These are phyloP conservation scores for Aproaerema taeniolella DNA, from an alignment of 2,888 invertebrate genomes.

Conservation along the genomic window DNA sequence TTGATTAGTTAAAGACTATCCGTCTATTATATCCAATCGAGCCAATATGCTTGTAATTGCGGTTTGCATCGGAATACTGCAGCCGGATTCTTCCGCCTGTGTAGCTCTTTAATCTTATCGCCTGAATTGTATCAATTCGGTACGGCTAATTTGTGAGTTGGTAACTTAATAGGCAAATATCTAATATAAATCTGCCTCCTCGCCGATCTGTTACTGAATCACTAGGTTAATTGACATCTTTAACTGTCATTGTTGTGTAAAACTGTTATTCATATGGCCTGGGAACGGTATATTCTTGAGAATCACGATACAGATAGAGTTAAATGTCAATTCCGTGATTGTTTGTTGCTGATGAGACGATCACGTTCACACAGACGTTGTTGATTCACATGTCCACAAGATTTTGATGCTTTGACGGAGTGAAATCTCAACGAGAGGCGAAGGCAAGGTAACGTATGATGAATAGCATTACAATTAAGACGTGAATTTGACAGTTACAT, in stretches of 20 bases:
- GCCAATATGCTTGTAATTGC: constrained; percentile 28
- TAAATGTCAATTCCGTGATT: constrained; percentile 25
- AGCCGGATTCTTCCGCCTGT: constrained; percentile 13
- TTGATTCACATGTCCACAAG: constrained; percentile 13
- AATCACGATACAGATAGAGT: constrained; percentile 14
- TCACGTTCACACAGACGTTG: constrained; percentile 8
- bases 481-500: constrained; percentile 34
- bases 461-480: constrained; percentile 42
- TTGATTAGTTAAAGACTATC: constrained; percentile 29
- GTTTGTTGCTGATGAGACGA: constrained; percentile 17
- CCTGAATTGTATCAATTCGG: too few relatives aligned
- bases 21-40: constrained; percentile 34
- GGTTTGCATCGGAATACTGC: constrained; percentile 21
- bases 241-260: constrained; percentile 4
- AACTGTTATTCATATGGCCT: constrained; percentile 3
- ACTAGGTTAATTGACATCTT: constrained; percentile 12
- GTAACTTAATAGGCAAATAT: too few relatives aligned
- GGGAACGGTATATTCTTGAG: constrained; percentile 6
- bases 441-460: constrained; percentile 17
- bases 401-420: constrained; percentile 11
- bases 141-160: too few relatives aligned
- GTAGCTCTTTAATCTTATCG: constrained; percentile 7
- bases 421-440: not conserved
- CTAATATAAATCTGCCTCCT: not conserved
- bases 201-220: not conserved